phyloP scores from a whole-genome alignment of 2,113 vertebrate species.

The Vombatus ursinus region DNA sequence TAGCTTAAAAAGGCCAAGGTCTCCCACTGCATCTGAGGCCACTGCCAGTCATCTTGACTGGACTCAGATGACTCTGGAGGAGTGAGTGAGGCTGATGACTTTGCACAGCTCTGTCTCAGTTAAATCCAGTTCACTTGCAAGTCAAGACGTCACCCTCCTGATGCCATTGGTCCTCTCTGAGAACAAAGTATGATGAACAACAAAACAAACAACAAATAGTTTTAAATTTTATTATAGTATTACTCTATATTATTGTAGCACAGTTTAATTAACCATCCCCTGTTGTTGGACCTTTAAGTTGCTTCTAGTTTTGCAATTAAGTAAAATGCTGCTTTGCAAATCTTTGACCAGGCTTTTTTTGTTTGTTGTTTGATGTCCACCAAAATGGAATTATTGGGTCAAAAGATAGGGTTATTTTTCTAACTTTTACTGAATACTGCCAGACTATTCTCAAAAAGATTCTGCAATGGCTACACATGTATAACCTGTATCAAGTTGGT shows the following conservation, averaged over 20 bases:
- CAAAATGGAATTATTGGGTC: not conserved
- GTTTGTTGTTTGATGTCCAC: not conserved
- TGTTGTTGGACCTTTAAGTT: too few species aligned
- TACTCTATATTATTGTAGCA: not conserved
- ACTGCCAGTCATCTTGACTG: too few species aligned
- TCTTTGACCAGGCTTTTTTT: not conserved
- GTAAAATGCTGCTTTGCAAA: not conserved
- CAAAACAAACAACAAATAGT: not conserved
- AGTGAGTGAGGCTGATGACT: too few species aligned
- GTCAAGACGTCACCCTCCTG: not conserved
- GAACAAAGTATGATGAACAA: not conserved
- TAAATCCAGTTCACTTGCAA: not conserved
- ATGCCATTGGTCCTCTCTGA: not conserved
- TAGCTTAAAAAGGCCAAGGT: too few species aligned
- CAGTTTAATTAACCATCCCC: not conserved
- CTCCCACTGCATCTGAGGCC: too few species aligned
- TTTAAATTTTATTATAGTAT: not conserved
- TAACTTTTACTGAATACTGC: not conserved
- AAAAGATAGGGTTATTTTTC: not conserved
- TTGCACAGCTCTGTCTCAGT: too few species aligned
- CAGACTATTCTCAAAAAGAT: not conserved
- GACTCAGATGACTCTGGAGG: too few species aligned
- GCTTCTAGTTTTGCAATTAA: too few species aligned
- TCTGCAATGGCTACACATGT: not conserved
- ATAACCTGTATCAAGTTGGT: too few species aligned